A percentile compares a stretch with the other conserved stretches of the same genome.
Evolutionary conservation across 2,888 invertebrate genomes (phyloP).

Genomic region (Nephrotoma appendiculata): DNA sequence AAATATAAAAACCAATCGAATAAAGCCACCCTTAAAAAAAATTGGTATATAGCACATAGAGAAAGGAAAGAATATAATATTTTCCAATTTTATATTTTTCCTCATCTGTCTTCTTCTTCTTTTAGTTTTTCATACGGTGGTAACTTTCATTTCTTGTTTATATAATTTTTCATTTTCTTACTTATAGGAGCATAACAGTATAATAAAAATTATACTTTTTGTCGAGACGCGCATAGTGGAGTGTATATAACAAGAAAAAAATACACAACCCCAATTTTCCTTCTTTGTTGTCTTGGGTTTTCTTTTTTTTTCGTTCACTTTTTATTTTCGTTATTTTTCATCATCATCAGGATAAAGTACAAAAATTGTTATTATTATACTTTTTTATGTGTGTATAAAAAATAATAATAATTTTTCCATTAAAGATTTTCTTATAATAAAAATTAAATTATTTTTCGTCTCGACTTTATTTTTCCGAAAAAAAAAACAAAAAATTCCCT

Average conservation of each 20-base stretch:
- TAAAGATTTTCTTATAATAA: conserved; percentile 1
- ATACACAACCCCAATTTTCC: conserved; percentile 1
- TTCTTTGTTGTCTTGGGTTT: background rate
- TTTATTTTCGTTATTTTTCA: background rate
- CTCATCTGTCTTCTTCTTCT: background rate
- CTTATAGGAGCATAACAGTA: background rate
- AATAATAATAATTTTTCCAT: background rate
- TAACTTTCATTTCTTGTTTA: conserved; percentile 3
- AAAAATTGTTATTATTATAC: background rate
- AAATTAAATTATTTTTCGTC: conserved; percentile 4
- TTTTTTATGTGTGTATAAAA: background rate
- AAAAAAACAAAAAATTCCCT: background rate
- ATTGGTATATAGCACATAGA: background rate
- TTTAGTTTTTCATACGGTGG: background rate
- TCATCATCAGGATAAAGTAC: background rate
- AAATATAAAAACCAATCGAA: conserved; percentile 32
- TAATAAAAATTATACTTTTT: background rate
- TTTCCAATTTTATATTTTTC: conserved; percentile 1
- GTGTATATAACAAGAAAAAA: background rate
- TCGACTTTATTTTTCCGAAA: background rate
- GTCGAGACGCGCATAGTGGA: conserved; percentile 1
- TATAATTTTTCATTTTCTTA: conserved; percentile 2
- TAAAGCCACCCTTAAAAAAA: conserved; percentile 30
- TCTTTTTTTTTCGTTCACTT: background rate
- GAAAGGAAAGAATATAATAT: background rate